Evolutionary conservation across 2,113 vertebrate genomes (phyloP), one percentile per base, ranked within the genome.

Genomic region (Oplegnathus fasciatus): DNA sequence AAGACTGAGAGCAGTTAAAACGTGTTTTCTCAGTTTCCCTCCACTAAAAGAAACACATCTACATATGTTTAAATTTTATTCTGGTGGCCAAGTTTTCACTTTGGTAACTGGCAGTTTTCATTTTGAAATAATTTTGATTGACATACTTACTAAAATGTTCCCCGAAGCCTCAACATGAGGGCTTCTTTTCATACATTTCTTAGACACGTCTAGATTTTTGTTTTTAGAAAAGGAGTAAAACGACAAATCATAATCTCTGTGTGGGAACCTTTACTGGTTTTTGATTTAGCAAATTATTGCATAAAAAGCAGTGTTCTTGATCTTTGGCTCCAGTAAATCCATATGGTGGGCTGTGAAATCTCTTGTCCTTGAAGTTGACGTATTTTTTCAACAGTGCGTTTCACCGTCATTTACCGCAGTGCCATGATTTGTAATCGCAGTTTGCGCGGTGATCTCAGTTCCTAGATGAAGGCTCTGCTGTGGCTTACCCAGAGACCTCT

Each of bases 1-100:
- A 52, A 80, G 73, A 82, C 78, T 74, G 77, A 86, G 42, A 80
- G 60, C 72, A 80, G 84, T 87, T 86, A 86, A 81, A 88, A 75
- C 6, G 34, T 37, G 50, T 55, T 86, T 89, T 80, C 84, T 83
- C 34, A 14, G 75, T 72, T 87, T 54, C 64, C 24, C 52, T 83
- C 75, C 28, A 52, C 74, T 62, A 72, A 84, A 78, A 61, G 66
- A 85, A 83, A 84, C 78, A 64, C 61, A 54, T 85, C 72, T 62
- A 74, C 75, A 74, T 50, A 26, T 91, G 78, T 80, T 73, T 34
- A 60, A 72, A 65, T 80, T 73, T 69, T 58, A 79, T 57, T 86
- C 28, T 80, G 52, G 40, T 46, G 66, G 75, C 74, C 88, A 69
- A 54, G 65, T 83, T 92, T 86, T 89, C 42, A 79, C 50, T 80